Conservation (phyloP, 2,888 invertebrate species). For the Helobdella robusta region DNA sequence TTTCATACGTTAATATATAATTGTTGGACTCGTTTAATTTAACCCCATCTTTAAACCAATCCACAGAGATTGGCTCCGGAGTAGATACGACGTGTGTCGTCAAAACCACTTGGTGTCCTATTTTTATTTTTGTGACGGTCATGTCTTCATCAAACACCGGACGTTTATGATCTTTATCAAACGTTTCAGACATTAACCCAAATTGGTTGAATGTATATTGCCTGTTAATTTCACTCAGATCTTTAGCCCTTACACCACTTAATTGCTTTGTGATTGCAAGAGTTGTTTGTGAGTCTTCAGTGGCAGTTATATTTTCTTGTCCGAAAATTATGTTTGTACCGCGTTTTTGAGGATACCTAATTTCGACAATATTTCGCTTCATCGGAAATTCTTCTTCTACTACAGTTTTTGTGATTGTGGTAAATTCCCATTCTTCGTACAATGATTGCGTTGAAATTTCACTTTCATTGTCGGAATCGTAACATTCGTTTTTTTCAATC, state of each 20-base stretch:
- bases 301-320: background rate
- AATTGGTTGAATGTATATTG: too few species aligned
- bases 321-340: slow-evolving; percentile 6
- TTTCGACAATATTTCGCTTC: slow-evolving; percentile 1
- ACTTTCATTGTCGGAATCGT: slow-evolving; percentile 18
- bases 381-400: slow-evolving; percentile 24
- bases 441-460: slow-evolving; percentile 16
- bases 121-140: background rate
- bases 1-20: slow-evolving; percentile 4
- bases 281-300: background rate
- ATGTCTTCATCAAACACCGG: slow-evolving; percentile 16
- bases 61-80: slow-evolving; percentile 16
- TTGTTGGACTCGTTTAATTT: slow-evolving; percentile 10
- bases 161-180: background rate
- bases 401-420: slow-evolving; percentile 11
- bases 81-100: background rate
- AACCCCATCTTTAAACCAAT: slow-evolving; percentile 21
- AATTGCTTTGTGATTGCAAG: too few species aligned
- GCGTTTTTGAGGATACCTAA: slow-evolving; percentile 12
- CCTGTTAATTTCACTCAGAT: background rate
- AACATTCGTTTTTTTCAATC: background rate
- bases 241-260: too few species aligned
- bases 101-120: background rate
- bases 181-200: too few species aligned
- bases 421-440: slow-evolving; percentile 24